A percentile compares a stretch with the other conserved stretches of the same genome.
These are phyloP conservation scores for Mergus octosetaceus DNA, from an alignment of 2,797 vertebrate species.

Conservation along the genomic window DNA sequence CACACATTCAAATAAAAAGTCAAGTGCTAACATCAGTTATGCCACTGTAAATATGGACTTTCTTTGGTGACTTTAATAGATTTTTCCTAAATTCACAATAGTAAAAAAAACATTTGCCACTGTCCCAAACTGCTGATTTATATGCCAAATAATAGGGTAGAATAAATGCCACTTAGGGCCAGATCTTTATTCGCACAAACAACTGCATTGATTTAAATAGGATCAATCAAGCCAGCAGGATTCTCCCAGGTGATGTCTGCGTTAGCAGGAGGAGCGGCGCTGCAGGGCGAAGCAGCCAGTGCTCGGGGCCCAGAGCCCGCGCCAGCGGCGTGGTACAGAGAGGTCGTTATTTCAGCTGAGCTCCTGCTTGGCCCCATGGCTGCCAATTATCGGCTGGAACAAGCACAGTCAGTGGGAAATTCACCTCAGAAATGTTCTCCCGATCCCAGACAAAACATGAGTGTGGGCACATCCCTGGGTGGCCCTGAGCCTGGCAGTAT, in stretches of 20 bases:
- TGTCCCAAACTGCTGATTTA: neutral
- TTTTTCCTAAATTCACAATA: neutral
- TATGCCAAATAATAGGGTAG: neutral
- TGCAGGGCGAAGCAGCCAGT: neutral
- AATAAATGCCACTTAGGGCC: neutral
- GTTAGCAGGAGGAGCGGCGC: neutral
- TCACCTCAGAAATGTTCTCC: neutral
- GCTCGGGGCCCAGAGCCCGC: accelerated
- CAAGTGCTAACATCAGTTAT: neutral
- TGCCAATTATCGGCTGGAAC: neutral
- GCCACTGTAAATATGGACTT: neutral
- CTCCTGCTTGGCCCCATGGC: neutral
- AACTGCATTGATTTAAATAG: neutral
- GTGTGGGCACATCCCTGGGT: neutral
- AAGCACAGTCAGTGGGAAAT: neutral
- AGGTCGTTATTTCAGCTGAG: accelerated
- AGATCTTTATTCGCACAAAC: neutral
- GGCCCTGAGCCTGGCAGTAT: neutral
- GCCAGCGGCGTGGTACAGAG: accelerated
- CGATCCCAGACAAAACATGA: neutral
- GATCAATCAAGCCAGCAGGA: neutral
- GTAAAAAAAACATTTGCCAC: neutral
- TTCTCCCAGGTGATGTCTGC: neutral
- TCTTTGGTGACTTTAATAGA: neutral
- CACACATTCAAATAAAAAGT: neutral